Base-by-base conservation (phyloP, 2,113 vertebrate genomes). In the Gymnocephalus cernua region DNA sequence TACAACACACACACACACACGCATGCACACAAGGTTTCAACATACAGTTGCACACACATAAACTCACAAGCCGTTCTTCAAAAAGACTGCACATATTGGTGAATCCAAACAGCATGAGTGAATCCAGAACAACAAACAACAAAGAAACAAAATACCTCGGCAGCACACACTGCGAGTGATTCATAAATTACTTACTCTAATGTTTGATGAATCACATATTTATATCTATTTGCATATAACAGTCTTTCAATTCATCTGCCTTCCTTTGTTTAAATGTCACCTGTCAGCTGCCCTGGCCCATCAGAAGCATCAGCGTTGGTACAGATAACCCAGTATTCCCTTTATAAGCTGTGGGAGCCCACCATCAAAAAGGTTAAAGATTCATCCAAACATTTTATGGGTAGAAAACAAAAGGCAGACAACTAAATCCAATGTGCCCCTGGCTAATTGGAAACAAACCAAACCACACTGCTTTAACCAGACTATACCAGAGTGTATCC, bases 131-230 rank as follows among this genome's bases (percentile, higher is more conserved):
- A 75, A 65, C 12, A 74, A 74, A 48, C 35, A 47, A 29, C 18
- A 72, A n/a, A n/a, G n/a, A n/a, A n/a, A 79, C 65, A 80, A 87
- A 76, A 83, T 7, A 63, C 51, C 21, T 69, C 63, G 19, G 38
- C 38, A 58, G 14, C 25, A 72, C 25, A 32, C 25, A 32, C 6
- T 50, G 59, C 1, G 0, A 81, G n/a, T 72, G 19, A 67, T 71
- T 83, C 66, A 83, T 61, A 70, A 80, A 80, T 62, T 18, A 66
- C 71, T 83, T 48, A 50, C 3, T n/a, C 18, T 61, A 72, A 57
- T 72, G 53, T 71, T 62, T 87, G 35, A 79, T 83, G 25, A 68
- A 74, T 80, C n/a, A 38, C n/a, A 77, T 41, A 57, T 77, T 61
- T 44, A 79, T 45, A 68, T 58, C 15, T 47, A 47, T 79, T 89